Conservation (phyloP, 2,797 vertebrate species). For the Melanogrammus aeglefinus region DNA sequence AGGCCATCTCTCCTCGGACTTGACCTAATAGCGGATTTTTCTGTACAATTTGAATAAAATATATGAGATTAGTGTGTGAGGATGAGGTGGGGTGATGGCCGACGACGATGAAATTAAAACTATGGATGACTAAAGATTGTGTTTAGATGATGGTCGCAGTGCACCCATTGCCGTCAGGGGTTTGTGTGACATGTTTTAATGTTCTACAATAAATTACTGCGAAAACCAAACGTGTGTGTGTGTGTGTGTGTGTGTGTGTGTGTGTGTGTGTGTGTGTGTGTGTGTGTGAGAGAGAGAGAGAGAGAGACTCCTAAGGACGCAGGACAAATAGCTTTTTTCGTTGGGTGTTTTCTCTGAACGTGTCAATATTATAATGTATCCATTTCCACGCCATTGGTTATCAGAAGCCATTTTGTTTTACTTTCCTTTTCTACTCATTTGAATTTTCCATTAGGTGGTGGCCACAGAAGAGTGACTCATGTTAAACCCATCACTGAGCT, state of each 20-base stretch:
- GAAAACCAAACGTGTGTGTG: slow-evolving; percentile 47
- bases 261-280: not conserved
- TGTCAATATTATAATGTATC: not conserved
- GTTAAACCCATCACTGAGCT: not conserved
- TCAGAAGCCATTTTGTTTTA: not conserved
- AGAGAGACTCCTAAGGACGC: too few relatives aligned
- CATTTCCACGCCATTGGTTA: not conserved
- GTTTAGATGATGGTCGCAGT: slow-evolving; percentile 58
- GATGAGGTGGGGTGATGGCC: slow-evolving; percentile 39
- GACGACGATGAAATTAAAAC: slow-evolving; percentile 51
- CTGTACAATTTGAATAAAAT: slow-evolving; percentile 30
- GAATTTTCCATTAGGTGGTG: not conserved
- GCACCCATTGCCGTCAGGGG: slow-evolving; percentile 61
- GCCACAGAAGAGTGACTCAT: not conserved
- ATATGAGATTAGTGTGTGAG: slow-evolving; percentile 38
- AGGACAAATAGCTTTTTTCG: not conserved
- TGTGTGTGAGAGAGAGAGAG: too few relatives aligned
- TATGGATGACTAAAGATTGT: slow-evolving; percentile 62
- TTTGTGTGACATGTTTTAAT: slow-evolving; percentile 70
- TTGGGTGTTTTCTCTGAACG: not conserved
- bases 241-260: not conserved
- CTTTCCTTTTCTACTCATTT: not conserved
- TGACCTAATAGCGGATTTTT: slow-evolving; percentile 13
- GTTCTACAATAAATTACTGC: slow-evolving; percentile 72
- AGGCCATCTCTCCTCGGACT: slow-evolving; percentile 37